phyloP scores from a whole-genome alignment of 53 echinoderm and acorn worm species.

The Crossaster papposus region DNA sequence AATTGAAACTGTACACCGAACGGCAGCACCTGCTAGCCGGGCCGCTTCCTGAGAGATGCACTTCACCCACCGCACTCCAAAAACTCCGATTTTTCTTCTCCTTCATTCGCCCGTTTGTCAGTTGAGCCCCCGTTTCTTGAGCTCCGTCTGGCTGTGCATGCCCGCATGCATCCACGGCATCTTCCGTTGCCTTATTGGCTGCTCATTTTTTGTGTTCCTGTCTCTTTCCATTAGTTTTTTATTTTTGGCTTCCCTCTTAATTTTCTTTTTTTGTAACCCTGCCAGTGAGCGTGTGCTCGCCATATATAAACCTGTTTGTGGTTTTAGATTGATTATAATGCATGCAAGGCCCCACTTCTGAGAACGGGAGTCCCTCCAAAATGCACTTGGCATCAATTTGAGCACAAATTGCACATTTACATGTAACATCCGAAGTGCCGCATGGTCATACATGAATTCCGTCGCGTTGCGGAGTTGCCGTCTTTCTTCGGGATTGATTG shows the following conservation, averaged over 20 bases:
- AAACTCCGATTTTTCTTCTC: conserved; percentile 26
- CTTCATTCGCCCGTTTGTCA: conserved; percentile 35
- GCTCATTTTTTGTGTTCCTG: conserved; percentile 26
- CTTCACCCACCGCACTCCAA: conserved; percentile 48
- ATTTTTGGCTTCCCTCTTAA: background rate
- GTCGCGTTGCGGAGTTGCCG: conserved; percentile 7
- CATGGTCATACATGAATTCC: conserved; percentile 57
- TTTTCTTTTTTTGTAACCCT: background rate
- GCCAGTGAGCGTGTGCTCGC: background rate
- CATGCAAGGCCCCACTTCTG: conserved; percentile 6
- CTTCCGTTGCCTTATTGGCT: conserved; percentile 2
- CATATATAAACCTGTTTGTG: conserved; percentile 32
- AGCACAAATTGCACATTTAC: conserved; percentile 41
- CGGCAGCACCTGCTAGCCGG: conserved; percentile 51
- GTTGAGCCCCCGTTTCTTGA: background rate
- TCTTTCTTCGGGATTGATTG: conserved; percentile 41
- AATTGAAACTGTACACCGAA: conserved; percentile 61
- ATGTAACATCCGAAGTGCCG: conserved; percentile 55
- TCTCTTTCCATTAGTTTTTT: background rate
- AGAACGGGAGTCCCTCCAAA: conserved; percentile 6
- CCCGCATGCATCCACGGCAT: conserved; percentile 33
- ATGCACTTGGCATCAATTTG: conserved; percentile 56
- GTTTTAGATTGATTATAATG: conserved; percentile 41
- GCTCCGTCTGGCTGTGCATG: background rate
- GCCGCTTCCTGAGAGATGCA: conserved; percentile 52